phyloP scores from a whole-genome alignment of 2,888 invertebrate species.

The Zaprionus bogoriensis region DNA sequence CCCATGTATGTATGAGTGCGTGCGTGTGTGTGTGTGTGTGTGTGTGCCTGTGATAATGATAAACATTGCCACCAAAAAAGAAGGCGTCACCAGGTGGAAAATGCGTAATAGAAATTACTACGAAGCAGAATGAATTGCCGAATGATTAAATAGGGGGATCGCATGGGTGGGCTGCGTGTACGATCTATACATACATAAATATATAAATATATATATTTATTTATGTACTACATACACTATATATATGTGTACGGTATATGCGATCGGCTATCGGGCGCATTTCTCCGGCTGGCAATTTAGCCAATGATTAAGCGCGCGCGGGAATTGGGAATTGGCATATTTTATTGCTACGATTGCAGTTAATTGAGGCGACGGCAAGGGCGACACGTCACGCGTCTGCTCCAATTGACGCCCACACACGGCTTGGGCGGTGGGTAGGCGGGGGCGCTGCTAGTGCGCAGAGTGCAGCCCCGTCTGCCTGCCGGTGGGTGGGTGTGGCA shows the following conservation, averaged over 20 bases:
- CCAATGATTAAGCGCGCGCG: conserved; percentile 43
- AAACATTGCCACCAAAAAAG: conserved; percentile 31
- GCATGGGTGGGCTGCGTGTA: not conserved
- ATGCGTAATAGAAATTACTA: conserved; percentile 38
- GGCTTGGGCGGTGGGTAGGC: not conserved
- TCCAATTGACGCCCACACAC: conserved; percentile 23
- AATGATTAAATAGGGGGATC: not conserved
- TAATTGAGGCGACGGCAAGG: conserved; percentile 64
- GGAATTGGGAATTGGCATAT: conserved; percentile 23
- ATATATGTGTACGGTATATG: too few species aligned
- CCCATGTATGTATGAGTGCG: not conserved
- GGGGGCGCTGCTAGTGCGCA: too few species aligned
- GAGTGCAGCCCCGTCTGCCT: too few species aligned
- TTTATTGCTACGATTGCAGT: conserved; percentile 58
- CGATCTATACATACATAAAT: too few species aligned
- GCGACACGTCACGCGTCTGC: too few species aligned
- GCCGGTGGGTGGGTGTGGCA: not conserved
- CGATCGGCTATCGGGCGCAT: not conserved
- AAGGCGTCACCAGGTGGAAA: conserved; percentile 33
- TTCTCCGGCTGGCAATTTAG: conserved; percentile 16
- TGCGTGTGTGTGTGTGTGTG: conserved; percentile 7
- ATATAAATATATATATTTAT: too few species aligned
- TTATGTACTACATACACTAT: too few species aligned
- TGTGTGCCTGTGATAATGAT: conserved; percentile 19
- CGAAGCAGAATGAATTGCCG: not conserved